Conservation (phyloP, 2,797 vertebrate genomes). For the Pseudotriccus pelzelni region DNA sequence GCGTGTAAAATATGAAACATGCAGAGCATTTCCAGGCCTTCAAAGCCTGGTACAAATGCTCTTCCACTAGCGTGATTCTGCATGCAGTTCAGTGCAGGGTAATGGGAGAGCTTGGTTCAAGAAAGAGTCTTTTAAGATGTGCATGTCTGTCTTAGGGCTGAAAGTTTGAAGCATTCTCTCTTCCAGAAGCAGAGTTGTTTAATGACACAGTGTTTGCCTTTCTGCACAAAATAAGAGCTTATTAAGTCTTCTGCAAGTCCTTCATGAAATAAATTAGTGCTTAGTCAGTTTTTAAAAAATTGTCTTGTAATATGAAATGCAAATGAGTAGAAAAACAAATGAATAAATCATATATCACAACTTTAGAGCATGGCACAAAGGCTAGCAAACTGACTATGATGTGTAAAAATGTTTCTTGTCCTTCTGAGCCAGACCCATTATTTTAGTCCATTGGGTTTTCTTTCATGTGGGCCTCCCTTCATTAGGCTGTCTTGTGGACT, state of each 20-base stretch:
- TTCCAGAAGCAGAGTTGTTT: background rate
- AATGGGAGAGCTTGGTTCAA: background rate
- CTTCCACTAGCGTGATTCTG: background rate
- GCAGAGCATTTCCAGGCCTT: background rate
- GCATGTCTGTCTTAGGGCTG: background rate
- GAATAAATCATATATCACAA: conserved; percentile 21
- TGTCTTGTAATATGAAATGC: background rate
- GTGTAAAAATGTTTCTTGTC: conserved; percentile 20
- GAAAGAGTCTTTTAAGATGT: background rate
- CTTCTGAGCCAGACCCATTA: conserved; percentile 41
- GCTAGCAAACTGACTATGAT: background rate
- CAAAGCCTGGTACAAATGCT: background rate
- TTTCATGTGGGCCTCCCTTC: conserved; percentile 59
- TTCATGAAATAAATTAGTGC: background rate
- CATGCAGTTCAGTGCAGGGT: background rate
- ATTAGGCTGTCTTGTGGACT: conserved; percentile 40
- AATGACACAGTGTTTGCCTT: background rate
- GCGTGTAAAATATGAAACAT: background rate
- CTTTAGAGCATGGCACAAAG: background rate
- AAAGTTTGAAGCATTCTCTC: background rate
- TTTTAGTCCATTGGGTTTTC: conserved; percentile 32
- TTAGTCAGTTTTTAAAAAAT: background rate
- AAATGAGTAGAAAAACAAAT: conserved; percentile 3
- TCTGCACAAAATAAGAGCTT: background rate
- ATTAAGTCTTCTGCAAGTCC: background rate